Base-by-base conservation (phyloP, 2,888 invertebrate species). In the Rhopalosiphum nymphaeae region DNA sequence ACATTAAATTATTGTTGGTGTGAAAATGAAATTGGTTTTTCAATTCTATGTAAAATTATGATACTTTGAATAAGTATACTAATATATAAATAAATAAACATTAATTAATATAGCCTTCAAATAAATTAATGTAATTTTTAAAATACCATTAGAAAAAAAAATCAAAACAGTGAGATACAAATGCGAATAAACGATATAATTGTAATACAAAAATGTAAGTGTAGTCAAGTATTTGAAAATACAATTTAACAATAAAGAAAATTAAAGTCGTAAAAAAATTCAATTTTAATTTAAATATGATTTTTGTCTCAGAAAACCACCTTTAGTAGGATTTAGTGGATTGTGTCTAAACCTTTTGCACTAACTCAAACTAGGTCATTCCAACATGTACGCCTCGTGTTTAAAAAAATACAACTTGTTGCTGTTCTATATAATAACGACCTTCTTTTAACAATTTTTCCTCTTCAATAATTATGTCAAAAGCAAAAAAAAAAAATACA, bases 351-450 rank as follows among this genome's bases (percentile, higher is more conserved):
- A 61, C 86, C 91, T 91, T 91, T 91, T 91, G 91, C 86, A 61
- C 86, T 61, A 91, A 86, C 89, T n/a, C 89, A 4, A 93, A 93
- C 89, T 93, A 84, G 93, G 93, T 93, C 93, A 93, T 89, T 89
- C 44, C 56, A 56, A 89, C 93, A 93, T 84, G 93, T 93, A 89
- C 89, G 36, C 67, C 67, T 93, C 49, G 67, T 9, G 87, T 84
- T 67, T 11, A n/a, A 89, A 78, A 44, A 87, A 93, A 56, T 42
- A 93, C 78, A 44, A 93, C 89, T 89, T 89, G 89, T 93, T 93
- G 93, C 89, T n/a, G 88, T 44, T 44, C 53, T 89, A 25, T 89
- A 78, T 49, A 44, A 25, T 36, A 44, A 93, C 89, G 44, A 89
- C 78, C 93, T 93, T 89, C 89, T 84, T 93, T 89, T 46, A 84